phyloP scores from a whole-genome alignment of 2,797 vertebrate species.

The Manis javanica region DNA sequence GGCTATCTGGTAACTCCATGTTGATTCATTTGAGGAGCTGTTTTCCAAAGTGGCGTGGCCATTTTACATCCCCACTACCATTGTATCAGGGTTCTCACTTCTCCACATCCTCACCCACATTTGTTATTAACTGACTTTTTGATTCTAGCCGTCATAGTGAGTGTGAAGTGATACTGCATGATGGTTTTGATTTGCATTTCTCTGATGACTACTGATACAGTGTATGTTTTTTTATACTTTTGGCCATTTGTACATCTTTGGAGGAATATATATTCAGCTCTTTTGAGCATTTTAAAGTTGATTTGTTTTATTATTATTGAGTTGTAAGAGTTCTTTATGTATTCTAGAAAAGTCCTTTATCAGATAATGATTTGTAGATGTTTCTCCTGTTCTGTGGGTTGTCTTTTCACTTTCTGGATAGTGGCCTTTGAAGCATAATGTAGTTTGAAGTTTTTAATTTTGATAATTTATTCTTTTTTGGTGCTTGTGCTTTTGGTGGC shows the following conservation, averaged over 20 bases:
- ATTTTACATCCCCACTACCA: not conserved
- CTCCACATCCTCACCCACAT: not conserved
- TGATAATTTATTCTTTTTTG: not conserved
- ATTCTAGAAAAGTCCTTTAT: not conserved
- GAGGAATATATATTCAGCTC: not conserved
- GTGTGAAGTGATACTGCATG: not conserved
- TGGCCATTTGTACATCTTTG: not conserved
- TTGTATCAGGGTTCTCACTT: not conserved
- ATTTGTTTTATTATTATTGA: not conserved
- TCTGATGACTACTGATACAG: not conserved
- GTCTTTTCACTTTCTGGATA: not conserved
- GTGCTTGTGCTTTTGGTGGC: not conserved
- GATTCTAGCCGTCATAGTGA: not conserved
- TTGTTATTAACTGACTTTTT: not conserved
- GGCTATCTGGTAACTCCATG: not conserved
- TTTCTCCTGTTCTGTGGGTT: not conserved
- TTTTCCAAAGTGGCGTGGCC: not conserved
- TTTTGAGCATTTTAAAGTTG: not conserved
- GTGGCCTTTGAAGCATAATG: not conserved
- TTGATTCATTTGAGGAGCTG: not conserved
- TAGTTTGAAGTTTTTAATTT: conserved; percentile 37
- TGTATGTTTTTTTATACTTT: not conserved
- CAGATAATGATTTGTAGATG: not conserved
- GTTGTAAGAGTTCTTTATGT: not conserved
- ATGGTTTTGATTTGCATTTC: not conserved